Evolutionary conservation across 2,113 vertebrate species (phyloP).

Genomic region (Psophia crepitans): DNA sequence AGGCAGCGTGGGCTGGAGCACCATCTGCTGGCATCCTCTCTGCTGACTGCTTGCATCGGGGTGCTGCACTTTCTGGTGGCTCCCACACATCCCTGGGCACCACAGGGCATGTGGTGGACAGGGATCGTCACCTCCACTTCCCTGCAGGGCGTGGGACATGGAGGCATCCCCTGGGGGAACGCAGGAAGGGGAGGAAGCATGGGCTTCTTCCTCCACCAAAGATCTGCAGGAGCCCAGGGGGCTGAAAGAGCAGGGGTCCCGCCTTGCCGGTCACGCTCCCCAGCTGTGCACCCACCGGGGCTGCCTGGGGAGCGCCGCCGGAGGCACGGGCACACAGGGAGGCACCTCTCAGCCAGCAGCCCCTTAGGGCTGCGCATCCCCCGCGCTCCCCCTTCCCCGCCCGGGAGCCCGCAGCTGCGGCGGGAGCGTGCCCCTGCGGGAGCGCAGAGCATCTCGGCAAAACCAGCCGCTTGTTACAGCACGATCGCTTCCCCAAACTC

Average conservation of each 20-base stretch:
- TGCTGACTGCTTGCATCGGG: neutral
- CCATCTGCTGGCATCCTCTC: conserved; percentile 31
- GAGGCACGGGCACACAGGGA: accelerated
- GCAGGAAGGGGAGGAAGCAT: neutral
- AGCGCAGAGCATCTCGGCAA: accelerated
- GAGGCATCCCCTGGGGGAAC: accelerated
- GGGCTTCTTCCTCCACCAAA: neutral
- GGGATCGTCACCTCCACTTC: accelerated
- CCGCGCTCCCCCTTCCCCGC: accelerated
- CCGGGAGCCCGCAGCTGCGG: accelerated
- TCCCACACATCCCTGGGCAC: neutral
- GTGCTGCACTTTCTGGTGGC: accelerated
- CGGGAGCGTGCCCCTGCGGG: neutral
- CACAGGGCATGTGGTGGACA: accelerated
- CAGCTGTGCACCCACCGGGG: accelerated
- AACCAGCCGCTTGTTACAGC: neutral
- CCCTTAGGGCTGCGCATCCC: accelerated
- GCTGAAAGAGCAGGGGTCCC: no score
- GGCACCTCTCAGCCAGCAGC: neutral
- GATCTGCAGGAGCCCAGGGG: neutral
- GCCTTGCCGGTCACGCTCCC: neutral
- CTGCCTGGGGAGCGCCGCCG: accelerated
- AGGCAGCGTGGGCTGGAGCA: conserved; percentile 24
- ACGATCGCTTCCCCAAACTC: neutral
- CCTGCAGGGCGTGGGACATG: accelerated